phyloP scores from a whole-genome alignment of 2,797 vertebrate genomes.

The Rousettus madagascariensis region DNA sequence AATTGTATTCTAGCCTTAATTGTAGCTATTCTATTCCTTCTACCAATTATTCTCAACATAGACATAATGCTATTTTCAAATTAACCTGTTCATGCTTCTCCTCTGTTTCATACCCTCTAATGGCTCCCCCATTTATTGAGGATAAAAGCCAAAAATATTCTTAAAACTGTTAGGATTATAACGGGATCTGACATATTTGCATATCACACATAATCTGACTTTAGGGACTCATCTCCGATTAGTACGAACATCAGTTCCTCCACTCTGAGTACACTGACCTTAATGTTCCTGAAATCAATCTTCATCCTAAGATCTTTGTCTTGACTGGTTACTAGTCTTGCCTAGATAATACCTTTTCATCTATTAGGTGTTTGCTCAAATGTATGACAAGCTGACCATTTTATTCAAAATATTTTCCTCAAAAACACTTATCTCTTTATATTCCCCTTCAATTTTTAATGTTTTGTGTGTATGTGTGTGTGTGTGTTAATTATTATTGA shows the following conservation, averaged over 20 bases:
- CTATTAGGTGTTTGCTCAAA: background rate
- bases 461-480: background rate
- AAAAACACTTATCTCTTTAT: background rate
- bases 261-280: accelerated
- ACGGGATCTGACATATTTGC: background rate
- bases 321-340: background rate
- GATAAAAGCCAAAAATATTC: background rate
- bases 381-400: background rate
- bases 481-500: background rate
- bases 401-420: background rate
- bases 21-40: background rate
- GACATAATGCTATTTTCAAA: background rate
- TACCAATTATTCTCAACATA: background rate
- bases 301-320: background rate
- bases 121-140: background rate
- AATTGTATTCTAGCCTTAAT: background rate
- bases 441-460: background rate
- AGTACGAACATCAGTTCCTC: background rate
- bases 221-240: background rate
- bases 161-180: background rate
- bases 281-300: background rate
- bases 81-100: background rate
- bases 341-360: background rate
- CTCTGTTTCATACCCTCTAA: background rate
- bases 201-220: background rate